A percentile compares a stretch with the other conserved stretches of the same genome.
Conservation (phyloP, 2,113 vertebrate genomes). For the Lagenorhynchus albirostris region DNA sequence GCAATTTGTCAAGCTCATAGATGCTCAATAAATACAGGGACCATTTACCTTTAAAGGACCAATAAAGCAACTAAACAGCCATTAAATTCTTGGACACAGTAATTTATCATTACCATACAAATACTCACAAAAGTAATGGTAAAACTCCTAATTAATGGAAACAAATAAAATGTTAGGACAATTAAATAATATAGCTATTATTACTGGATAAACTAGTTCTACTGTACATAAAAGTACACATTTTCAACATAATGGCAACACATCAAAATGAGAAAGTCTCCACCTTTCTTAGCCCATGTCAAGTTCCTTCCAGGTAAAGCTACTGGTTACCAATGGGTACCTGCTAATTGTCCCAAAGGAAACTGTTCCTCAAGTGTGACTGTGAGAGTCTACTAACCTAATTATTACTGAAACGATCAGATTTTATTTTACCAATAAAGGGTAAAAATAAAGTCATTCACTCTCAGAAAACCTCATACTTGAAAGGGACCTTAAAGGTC, state of each 20-base stretch:
- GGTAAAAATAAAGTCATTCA: background rate
- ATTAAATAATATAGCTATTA: background rate
- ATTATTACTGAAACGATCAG: background rate
- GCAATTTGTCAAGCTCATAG: background rate
- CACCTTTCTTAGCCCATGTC: background rate
- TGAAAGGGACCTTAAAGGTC: background rate
- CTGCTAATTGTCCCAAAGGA: background rate
- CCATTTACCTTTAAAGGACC: background rate
- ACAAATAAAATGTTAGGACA: background rate
- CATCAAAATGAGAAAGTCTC: background rate
- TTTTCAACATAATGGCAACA: background rate
- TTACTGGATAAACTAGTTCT: background rate
- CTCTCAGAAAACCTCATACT: background rate
- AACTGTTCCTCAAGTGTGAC: background rate
- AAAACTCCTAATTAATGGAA: background rate
- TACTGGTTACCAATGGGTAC: background rate
- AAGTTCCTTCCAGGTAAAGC: background rate
- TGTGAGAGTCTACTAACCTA: background rate
- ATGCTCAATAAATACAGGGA: background rate
- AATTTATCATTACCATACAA: slow-evolving; percentile 6
- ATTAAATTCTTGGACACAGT: background rate
- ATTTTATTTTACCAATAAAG: background rate
- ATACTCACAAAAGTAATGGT: background rate
- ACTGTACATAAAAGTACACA: background rate
- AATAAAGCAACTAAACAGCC: background rate